Evolutionary conservation across 2,113 vertebrate genomes (phyloP).

Genomic region (Thamnophis sirtalis): DNA sequence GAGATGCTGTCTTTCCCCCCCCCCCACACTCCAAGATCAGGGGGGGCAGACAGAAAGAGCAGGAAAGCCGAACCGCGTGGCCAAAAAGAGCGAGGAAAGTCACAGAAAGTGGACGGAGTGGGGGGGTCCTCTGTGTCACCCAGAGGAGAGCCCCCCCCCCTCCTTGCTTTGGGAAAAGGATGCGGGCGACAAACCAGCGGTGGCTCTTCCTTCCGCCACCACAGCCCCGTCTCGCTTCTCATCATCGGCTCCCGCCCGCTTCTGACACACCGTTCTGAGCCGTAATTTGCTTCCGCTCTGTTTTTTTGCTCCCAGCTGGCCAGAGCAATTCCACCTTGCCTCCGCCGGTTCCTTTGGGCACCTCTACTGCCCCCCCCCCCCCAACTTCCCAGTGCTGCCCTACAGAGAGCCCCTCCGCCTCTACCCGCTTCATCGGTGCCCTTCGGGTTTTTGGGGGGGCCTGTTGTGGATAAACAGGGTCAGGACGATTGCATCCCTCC

Average conservation of each 20-base stretch:
- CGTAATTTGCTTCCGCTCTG: constrained; percentile 39
- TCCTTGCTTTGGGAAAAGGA: constrained; percentile 40
- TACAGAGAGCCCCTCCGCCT: constrained; percentile 37
- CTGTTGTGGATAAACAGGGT: constrained; percentile 48
- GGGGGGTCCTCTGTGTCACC: constrained; percentile 1
- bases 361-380: constrained; percentile 18
- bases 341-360: constrained; percentile 62
- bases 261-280: constrained; percentile 47
- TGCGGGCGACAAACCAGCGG: constrained; percentile 44
- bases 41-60: background rate
- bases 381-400: constrained; percentile 61
- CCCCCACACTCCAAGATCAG: too few species aligned
- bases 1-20: background rate
- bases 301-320: constrained; percentile 44
- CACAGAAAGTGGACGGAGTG: background rate
- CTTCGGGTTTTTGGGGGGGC: constrained; percentile 32
- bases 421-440: constrained; percentile 44
- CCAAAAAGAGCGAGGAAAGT: background rate
- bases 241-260: constrained; percentile 51
- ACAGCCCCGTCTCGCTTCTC: constrained; percentile 50
- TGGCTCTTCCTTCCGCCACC: constrained; percentile 47
- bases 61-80: background rate
- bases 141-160: background rate
- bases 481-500: constrained; percentile 54
- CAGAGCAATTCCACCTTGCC: constrained; percentile 53